These are phyloP conservation scores for Zaprionus kolodkinae DNA, from an alignment of 1,140 invertebrate species.

Conservation along the genomic window DNA sequence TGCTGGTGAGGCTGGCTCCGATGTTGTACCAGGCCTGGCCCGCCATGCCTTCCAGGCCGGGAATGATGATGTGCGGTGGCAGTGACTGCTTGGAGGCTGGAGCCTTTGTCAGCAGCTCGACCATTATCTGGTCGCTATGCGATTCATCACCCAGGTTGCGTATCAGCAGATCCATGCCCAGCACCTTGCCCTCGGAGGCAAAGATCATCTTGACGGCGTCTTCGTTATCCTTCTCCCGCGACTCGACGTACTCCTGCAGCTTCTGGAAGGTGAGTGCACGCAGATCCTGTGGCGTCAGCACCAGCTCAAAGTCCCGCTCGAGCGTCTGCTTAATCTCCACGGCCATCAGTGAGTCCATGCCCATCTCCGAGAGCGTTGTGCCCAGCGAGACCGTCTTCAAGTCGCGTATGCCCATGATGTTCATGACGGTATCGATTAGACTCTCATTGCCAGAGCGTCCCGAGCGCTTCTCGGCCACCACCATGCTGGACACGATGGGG, in stretches of 20 bases:
- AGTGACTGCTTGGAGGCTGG: slow-evolving; percentile 75
- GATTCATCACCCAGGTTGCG: slow-evolving; percentile 86
- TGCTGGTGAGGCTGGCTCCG: slow-evolving; percentile 52
- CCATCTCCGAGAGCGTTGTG: slow-evolving; percentile 92
- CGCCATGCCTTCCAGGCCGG: slow-evolving; percentile 92
- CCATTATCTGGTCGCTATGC: slow-evolving; percentile 56
- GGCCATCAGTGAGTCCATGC: slow-evolving; percentile 95
- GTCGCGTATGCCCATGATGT: slow-evolving; percentile 87
- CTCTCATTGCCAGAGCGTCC: slow-evolving; percentile 86
- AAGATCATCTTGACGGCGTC: slow-evolving; percentile 83
- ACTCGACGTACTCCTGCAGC: slow-evolving; percentile 87
- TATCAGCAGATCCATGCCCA: slow-evolving; percentile 85
- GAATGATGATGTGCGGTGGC: slow-evolving; percentile 89
- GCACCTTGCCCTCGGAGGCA: slow-evolving; percentile 64
- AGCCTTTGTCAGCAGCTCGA: slow-evolving; percentile 76
- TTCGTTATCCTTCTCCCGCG: slow-evolving; percentile 84
- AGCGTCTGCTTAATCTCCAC: slow-evolving; percentile 95
- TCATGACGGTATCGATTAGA: slow-evolving; percentile 88
- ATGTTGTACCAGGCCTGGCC: slow-evolving; percentile 78
- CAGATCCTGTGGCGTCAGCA: slow-evolving; percentile 92
- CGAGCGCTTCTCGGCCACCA: slow-evolving; percentile 89
- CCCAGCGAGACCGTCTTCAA: slow-evolving; percentile 88
- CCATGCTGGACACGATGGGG: slow-evolving; percentile 91
- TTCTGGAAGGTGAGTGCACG: slow-evolving; percentile 87
- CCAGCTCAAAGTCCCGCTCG: slow-evolving; percentile 92